Base-by-base conservation (phyloP, 2,113 vertebrate species). In the Myiozetetes cayanensis region DNA sequence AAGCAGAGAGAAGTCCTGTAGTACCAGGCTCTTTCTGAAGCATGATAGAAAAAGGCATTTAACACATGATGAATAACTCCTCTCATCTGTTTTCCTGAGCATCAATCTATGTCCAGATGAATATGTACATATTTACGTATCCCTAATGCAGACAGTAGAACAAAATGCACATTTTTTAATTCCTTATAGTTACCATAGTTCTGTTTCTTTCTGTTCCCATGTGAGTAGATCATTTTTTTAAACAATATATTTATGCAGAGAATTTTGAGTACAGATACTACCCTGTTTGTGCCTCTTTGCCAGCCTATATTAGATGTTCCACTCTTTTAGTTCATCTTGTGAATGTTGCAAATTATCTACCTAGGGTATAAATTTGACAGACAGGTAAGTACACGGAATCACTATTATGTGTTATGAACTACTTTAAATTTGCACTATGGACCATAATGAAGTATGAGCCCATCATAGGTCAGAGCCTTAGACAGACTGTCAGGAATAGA, bases 61-160 rank as follows among this genome's bases (percentile, higher is more conserved):
- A 68, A 47, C 21, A 44, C 2, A 16, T 27, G 25, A 50, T 6
- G 24, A 87, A n/a, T 27, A 46, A 16, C 7, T 25, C 49, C 9
- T 47, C 31, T 63, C 10, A 9, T 52, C 37, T 73, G 5, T 15
- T 66, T 53, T 62, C n/a, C 37, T 75, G 52, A 74, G 6, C 24
- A 47, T 79, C 33, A 55, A 0, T 22, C 8, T 47, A 16, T 44
- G 10, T 74, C 58, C 30, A 50, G 39, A 39, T 63, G 28, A 23
- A 25, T 13, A 41, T 8, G 14, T 22, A 6, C 21, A 19, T 18
- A 25, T 5, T 33, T 2, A 61, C 1, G 6, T 6, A 13, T 8
- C 8, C 15, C 12, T 68, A 63, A 53, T 5, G 22, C 0, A 2
- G n/a, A 43, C 22, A 58, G 22, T 18, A 68, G 33, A 63, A 72